phyloP scores from a whole-genome alignment of 2,888 invertebrate genomes.

The Caenorhabditis uteleia region DNA sequence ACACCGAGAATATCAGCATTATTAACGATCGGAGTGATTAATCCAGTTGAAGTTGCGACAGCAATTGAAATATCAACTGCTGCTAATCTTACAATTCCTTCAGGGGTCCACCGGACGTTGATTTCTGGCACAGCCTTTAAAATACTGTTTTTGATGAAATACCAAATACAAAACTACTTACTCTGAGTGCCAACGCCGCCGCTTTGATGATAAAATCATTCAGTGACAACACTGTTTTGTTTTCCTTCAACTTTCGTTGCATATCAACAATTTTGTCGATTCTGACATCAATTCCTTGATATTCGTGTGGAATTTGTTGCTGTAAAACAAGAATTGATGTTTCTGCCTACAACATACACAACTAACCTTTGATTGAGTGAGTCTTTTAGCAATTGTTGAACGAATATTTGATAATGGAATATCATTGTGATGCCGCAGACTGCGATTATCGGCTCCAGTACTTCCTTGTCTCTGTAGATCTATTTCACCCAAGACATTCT shows the following conservation, averaged over 20 bases:
- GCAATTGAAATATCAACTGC: constrained; percentile 91
- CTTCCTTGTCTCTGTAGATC: constrained; percentile 15
- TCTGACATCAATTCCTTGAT: constrained; percentile 75
- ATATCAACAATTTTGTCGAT: constrained; percentile 74
- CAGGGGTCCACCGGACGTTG: constrained; percentile 43
- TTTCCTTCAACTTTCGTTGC: constrained; percentile 72
- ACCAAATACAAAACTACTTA: constrained; percentile 39
- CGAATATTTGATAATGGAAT: constrained; percentile 76
- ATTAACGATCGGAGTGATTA: constrained; percentile 92
- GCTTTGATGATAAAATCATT: constrained; percentile 79
- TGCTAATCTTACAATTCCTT: constrained; percentile 25
- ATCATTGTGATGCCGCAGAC: constrained; percentile 70
- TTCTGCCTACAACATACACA: no score
- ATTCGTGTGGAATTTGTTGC: constrained; percentile 77
- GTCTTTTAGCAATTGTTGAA: constrained; percentile 76
- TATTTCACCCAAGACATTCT: neutral
- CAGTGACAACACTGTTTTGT: constrained; percentile 73
- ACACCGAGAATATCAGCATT: constrained; percentile 74
- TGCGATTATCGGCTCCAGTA: constrained; percentile 22
- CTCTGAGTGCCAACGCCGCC: constrained; percentile 75
- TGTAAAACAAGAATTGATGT: constrained; percentile 71
- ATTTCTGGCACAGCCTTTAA: constrained; percentile 42
- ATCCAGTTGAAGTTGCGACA: constrained; percentile 86
- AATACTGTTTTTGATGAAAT: constrained; percentile 73
- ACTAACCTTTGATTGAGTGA: constrained; percentile 75